Conservation (phyloP, 2,797 vertebrate species). For the Sebastes kiyomatsui region DNA sequence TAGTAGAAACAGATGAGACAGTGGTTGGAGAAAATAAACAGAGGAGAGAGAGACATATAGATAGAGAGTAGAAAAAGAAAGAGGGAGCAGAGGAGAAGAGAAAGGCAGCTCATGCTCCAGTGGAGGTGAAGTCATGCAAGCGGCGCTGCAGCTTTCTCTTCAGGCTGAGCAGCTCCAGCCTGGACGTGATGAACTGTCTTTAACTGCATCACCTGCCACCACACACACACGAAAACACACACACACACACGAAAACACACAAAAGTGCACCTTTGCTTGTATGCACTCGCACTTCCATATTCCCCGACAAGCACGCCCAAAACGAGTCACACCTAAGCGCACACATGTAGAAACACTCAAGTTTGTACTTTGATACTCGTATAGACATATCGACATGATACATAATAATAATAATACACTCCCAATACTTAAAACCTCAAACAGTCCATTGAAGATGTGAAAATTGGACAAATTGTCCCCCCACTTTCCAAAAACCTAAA, state of each 20-base stretch:
- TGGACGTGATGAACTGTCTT: constrained; percentile 49
- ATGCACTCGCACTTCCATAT: background rate
- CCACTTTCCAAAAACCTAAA: no score
- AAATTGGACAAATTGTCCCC: no score
- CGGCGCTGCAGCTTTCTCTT: constrained; percentile 54
- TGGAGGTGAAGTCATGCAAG: constrained; percentile 67
- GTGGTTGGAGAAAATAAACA: background rate
- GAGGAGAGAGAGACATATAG: background rate
- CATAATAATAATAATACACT: background rate
- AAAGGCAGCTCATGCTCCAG: constrained; percentile 54
- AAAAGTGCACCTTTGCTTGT: background rate
- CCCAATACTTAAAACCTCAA: background rate
- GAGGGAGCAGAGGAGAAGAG: constrained; percentile 21
- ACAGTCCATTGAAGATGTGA: no score
- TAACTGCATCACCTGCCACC: constrained; percentile 56
- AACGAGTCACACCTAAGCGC: background rate
- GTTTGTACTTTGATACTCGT: background rate
- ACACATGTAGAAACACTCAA: background rate
- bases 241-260: background rate
- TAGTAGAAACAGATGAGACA: constrained; percentile 1
- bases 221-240: background rate
- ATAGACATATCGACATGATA: no score
- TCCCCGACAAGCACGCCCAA: background rate
- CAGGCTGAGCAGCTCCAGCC: constrained; percentile 50
- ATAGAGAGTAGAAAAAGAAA: background rate